Conservation (phyloP, 2,797 vertebrate species). For the Hafferia zeledoni region DNA sequence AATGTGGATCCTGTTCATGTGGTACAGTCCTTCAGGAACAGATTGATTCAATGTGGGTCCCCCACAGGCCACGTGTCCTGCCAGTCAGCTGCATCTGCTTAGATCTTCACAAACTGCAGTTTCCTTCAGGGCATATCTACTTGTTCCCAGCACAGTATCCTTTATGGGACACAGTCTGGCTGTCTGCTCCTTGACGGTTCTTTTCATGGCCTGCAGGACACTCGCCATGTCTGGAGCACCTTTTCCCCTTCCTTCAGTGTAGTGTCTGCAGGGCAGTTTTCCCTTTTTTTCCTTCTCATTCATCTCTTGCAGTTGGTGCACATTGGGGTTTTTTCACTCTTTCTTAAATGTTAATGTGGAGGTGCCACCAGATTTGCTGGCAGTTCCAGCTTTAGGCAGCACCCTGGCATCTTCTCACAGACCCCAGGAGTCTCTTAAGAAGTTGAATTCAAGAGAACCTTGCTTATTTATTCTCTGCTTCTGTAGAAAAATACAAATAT, state of each 20-base stretch:
- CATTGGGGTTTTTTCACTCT: accelerated
- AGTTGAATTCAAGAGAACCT: neutral
- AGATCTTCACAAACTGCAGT: neutral
- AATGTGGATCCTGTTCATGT: neutral
- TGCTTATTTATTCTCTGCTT: neutral
- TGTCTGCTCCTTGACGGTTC: accelerated
- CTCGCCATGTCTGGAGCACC: no score
- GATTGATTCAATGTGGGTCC: neutral
- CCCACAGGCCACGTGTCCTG: neutral
- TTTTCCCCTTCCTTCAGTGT: neutral
- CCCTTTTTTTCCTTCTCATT: accelerated
- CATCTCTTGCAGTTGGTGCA: accelerated
- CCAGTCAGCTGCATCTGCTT: accelerated
- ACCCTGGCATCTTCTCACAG: neutral
- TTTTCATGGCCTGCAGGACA: neutral
- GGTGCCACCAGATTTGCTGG: neutral
- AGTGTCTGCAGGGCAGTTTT: neutral
- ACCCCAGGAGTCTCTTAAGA: neutral
- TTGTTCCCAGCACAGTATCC: neutral
- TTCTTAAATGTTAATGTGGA: neutral
- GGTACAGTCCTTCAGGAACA: neutral
- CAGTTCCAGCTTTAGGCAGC: neutral
- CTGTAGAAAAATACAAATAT: neutral
- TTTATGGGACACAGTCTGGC: neutral
- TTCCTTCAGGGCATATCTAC: neutral